Evolutionary conservation across 2,113 vertebrate species (phyloP), one percentile per base, ranked within the genome.

Genomic region (Piprites chloris): DNA sequence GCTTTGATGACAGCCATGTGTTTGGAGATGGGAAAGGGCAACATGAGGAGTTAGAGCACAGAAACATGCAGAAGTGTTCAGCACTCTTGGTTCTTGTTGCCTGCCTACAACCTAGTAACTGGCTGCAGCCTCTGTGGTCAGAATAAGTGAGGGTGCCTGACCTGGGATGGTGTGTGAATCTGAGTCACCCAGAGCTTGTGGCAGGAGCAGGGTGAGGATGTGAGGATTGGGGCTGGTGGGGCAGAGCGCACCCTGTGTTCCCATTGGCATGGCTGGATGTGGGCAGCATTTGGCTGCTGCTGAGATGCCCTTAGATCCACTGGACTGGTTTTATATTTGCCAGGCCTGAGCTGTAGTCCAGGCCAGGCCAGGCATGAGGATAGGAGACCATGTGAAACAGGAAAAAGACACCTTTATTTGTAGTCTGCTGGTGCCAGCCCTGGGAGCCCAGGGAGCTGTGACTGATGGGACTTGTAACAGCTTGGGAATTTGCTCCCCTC

Each of bases 91-190:
- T 82, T 69, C 35, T 63, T 55, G 28, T 46, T 65, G 52, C 12
- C n/a, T 19, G 0, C 12, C 28, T 65, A 3, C 27, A 73, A 52
- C 30, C 42, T 24, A 8, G 0, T 11, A 42, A 20, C n/a, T 21
- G 80, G 24, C 22, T 47, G 27, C 68, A 14, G 0, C 18, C 26
- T 18, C 32, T 74, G 81, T 1, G 3, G 18, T 9, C 0, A 0
- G 68, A 59, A 30, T 33, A 16, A 42, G 32, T 32, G 42, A 37
- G 14, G 7, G 19, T 56, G 27, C 1, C 12, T 22, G 77, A 27
- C 10, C 19, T n/a, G 5, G 11, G 58, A 2, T 47, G 49, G 37
- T 12, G 5, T 17, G 49, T 33, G 49, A 47, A 39, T 9, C 49
- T 2, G 4, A 58, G 6, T 49, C 39, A 47, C 42, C 18, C 3